Conservation (phyloP, 2,113 vertebrate species). For the Alethe castanea region DNA sequence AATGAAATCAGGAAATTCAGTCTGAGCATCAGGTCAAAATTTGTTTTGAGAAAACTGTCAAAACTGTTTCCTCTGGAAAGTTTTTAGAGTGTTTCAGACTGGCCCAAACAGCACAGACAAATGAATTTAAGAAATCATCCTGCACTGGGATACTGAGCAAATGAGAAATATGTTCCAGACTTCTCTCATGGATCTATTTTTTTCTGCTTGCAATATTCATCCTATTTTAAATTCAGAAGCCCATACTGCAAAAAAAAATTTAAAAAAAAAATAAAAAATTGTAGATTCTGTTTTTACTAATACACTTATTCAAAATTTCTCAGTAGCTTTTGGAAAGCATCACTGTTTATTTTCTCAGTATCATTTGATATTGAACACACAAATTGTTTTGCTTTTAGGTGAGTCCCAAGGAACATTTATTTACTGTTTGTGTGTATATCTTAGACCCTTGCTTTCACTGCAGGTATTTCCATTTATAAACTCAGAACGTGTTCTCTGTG, state of each 20-base stretch:
- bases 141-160: background rate
- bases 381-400: background rate
- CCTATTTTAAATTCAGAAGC: background rate
- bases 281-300: background rate
- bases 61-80: fast-evolving
- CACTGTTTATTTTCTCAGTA: background rate
- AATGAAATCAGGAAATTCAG: background rate
- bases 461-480: background rate
- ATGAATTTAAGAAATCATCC: background rate
- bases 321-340: background rate
- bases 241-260: background rate
- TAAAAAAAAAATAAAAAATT: background rate
- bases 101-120: background rate
- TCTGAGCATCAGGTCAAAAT: background rate
- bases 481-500: background rate
- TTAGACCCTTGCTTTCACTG: background rate
- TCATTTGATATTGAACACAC: background rate
- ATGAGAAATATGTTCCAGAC: background rate
- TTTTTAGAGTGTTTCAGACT: background rate
- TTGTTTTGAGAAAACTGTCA: background rate
- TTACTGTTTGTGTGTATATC: background rate
- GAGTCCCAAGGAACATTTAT: background rate
- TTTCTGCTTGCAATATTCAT: background rate
- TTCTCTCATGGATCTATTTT: background rate
- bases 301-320: background rate